Base-by-base conservation (phyloP, 1,140 invertebrate genomes). In the Lamellibrachia luymesi region DNA sequence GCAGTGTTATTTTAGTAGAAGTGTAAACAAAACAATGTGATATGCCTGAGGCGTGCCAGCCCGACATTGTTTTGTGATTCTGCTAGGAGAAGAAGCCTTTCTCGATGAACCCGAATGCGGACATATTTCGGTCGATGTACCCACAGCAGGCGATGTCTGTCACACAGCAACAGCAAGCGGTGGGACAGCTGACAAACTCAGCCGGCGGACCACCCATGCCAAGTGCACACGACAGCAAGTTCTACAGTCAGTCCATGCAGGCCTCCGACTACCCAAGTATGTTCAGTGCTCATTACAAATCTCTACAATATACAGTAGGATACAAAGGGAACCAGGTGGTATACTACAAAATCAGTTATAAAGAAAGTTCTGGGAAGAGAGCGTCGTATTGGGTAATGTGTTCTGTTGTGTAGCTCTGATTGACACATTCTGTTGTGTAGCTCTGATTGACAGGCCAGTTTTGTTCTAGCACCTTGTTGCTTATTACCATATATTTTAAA, bases 61-160 rank as follows among this genome's bases (percentile, higher is more conserved):
- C 64, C 64, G 64, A 80, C 64, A 80, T 80, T 80, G 64, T 80
- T 80, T 80, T 80, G 64, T 80, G 64, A 80, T 80, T 80, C 64
- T 49, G 91, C 91, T 91, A 51, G 52, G 92, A 92, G 50, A 92
- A 92, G 92, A 92, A 92, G 51, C 50, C 92, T 38, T 92, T 51
- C 92, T 51, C 92, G 50, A 92, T 92, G 92, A 96, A 96, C 94
- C 95, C 95, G 91, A 95, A 95, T 94, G 96, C 96, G 50, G 95
- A 94, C 91, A 95, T 95, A 93, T 96, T 96, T 94, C 95, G 95
- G 93, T 96, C 95, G 49, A 94, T 95, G 91, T 94, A 94, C 56
- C 94, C 94, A 89, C 93, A 93, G 80, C 64, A 80, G 25, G 64
- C 64, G 64, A 80, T 80, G 64, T 80, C 64, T 80, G 8, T 80